Evolutionary conservation across 2,797 vertebrate species (phyloP).

Genomic region (Helicolenus hilgendorfi): DNA sequence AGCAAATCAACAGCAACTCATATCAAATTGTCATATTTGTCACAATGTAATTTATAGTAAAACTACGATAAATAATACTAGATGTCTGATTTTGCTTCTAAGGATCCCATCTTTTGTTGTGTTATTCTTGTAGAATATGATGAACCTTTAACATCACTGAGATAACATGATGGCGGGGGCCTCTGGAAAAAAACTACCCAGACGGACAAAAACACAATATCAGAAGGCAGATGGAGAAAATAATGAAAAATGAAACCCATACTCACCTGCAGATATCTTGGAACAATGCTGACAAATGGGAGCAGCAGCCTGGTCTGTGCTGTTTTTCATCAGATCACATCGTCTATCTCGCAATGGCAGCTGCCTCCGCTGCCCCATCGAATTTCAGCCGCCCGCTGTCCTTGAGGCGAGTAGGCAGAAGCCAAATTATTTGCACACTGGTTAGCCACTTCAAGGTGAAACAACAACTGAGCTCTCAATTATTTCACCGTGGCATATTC

Average conservation of each 20-base stretch:
- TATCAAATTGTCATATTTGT: background rate
- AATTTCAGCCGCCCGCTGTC: slow-evolving; percentile 72
- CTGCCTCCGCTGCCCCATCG: slow-evolving; percentile 74
- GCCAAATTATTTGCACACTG: slow-evolving; percentile 81
- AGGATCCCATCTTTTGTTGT: background rate
- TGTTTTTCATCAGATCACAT: slow-evolving; percentile 77
- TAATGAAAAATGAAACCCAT: slow-evolving; percentile 75
- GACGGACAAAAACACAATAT: slow-evolving; percentile 60
- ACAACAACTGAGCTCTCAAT: slow-evolving; percentile 82
- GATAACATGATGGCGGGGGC: slow-evolving; percentile 26
- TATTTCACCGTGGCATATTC: slow-evolving; percentile 80
- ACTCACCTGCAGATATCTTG: slow-evolving; percentile 74
- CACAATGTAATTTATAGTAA: background rate
- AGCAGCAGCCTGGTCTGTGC: slow-evolving; percentile 53
- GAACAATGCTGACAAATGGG: slow-evolving; percentile 83
- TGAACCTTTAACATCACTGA: slow-evolving; percentile 30
- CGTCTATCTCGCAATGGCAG: slow-evolving; percentile 72
- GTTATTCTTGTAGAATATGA: slow-evolving; percentile 11
- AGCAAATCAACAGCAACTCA: background rate
- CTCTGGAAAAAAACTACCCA: slow-evolving; percentile 39
- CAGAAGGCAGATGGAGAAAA: slow-evolving; percentile 62
- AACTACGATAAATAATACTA: background rate
- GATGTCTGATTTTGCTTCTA: background rate
- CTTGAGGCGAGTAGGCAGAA: slow-evolving; percentile 77
- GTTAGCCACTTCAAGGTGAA: slow-evolving; percentile 86